A percentile compares a stretch with the other conserved stretches of the same genome.
These are phyloP conservation scores for Molorchus minor DNA, from an alignment of 2,888 invertebrate species.

Conservation along the genomic window DNA sequence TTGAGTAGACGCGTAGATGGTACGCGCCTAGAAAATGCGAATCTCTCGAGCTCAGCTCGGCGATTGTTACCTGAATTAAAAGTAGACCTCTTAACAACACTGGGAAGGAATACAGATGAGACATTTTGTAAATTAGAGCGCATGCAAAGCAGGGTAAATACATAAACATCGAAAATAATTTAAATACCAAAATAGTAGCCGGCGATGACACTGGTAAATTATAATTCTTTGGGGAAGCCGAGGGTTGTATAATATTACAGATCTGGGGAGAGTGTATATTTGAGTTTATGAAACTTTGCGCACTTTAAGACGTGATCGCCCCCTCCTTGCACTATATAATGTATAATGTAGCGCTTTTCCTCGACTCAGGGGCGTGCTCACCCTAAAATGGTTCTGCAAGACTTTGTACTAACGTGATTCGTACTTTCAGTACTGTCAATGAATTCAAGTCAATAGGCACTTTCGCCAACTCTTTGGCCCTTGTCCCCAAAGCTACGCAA, in stretches of 20 bases:
- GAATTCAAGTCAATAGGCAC: too few relatives aligned
- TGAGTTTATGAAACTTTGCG: slow-evolving; percentile 19
- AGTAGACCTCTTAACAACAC: slow-evolving; percentile 19
- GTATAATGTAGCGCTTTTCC: slow-evolving; percentile 8
- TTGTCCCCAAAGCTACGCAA: too few relatives aligned
- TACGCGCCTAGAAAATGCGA: slow-evolving; percentile 10
- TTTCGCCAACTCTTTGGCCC: too few relatives aligned
- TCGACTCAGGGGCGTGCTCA: slow-evolving; percentile 10
- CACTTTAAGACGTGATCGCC: slow-evolving; percentile 16
- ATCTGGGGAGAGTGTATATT: slow-evolving; percentile 14
- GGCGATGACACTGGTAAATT: slow-evolving; percentile 18
- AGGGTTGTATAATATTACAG: slow-evolving; percentile 14
- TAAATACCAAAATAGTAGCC: slow-evolving; percentile 18
- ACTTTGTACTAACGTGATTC: too few relatives aligned
- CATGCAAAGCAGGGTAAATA: slow-evolving; percentile 19
- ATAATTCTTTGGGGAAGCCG: slow-evolving; percentile 17
- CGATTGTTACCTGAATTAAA: slow-evolving; percentile 18
- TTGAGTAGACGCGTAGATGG: slow-evolving; percentile 1
- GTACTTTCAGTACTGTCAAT: too few relatives aligned
- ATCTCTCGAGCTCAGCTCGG: slow-evolving; percentile 3
- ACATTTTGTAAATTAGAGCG: slow-evolving; percentile 15
- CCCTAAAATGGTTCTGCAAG: too few relatives aligned
- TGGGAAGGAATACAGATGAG: slow-evolving; percentile 13
- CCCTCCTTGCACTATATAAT: slow-evolving; percentile 2
- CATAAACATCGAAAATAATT: slow-evolving; percentile 22